Conservation (phyloP, 2,797 vertebrate species). For the Tolypeutes matacus region DNA sequence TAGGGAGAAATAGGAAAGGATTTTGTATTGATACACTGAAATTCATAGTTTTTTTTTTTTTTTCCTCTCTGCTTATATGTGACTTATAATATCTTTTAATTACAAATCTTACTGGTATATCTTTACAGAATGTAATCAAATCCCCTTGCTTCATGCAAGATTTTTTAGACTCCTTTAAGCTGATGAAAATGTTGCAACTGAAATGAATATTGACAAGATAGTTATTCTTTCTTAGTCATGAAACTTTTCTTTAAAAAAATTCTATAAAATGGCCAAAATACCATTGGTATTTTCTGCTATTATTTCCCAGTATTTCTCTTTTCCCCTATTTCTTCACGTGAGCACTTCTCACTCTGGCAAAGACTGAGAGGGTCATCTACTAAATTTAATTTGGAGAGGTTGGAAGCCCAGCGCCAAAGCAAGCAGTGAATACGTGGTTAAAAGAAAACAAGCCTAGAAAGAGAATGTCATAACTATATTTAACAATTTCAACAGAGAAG, state of each 20-base stretch:
- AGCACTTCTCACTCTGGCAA: background rate
- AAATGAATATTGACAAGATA: background rate
- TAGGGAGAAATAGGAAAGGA: background rate
- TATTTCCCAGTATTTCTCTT: background rate
- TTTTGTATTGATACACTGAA: background rate
- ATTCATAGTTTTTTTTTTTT: background rate
- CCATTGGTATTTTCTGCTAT: background rate
- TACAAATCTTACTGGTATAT: background rate
- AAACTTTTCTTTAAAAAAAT: background rate
- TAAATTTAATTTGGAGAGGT: background rate
- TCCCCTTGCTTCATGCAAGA: background rate
- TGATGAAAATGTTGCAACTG: background rate
- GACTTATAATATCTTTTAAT: background rate
- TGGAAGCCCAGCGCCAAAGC: background rate
- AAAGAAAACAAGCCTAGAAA: background rate
- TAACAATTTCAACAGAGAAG: background rate
- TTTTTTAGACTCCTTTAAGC: background rate
- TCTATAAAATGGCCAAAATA: background rate
- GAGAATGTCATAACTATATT: background rate
- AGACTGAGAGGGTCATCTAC: background rate
- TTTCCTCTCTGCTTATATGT: background rate
- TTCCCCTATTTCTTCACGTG: background rate
- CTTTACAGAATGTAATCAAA: background rate
- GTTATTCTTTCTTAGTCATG: background rate
- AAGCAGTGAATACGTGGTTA: background rate